Evolutionary conservation across 2,113 vertebrate species (phyloP).

Genomic region (Tupaia chinensis): DNA sequence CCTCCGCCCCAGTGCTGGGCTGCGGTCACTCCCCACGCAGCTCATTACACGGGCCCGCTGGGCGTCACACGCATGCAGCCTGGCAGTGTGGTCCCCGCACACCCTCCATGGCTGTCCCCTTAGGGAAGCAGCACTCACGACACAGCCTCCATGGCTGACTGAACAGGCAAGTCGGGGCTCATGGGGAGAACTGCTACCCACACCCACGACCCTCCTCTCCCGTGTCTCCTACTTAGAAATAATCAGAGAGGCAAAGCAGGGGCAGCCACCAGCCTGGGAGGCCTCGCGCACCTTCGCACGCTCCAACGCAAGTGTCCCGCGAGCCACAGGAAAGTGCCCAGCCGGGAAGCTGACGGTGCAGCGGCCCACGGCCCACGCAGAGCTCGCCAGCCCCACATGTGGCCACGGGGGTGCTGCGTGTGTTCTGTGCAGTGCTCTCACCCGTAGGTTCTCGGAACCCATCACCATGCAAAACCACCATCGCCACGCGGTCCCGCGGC

Average conservation of each 20-base stretch:
- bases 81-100: too few species aligned
- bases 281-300: not conserved
- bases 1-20: too few species aligned
- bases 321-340: not conserved
- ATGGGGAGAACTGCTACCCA: not conserved
- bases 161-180: not conserved
- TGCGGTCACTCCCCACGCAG: too few species aligned
- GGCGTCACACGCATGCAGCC: too few species aligned
- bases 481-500: not conserved
- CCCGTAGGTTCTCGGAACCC: not conserved
- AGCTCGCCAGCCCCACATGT: not conserved
- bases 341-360: not conserved
- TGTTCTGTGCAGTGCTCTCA: not conserved
- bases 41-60: too few species aligned
- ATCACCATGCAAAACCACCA: not conserved
- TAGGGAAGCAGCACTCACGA: not conserved
- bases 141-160: not conserved
- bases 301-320: not conserved
- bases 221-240: not conserved
- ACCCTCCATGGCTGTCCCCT: not conserved
- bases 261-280: not conserved
- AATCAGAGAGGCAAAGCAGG: not conserved
- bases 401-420: not conserved
- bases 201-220: not conserved
- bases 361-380: not conserved